Conservation (phyloP, 2,797 vertebrate genomes). For the Girardinus metallicus region DNA sequence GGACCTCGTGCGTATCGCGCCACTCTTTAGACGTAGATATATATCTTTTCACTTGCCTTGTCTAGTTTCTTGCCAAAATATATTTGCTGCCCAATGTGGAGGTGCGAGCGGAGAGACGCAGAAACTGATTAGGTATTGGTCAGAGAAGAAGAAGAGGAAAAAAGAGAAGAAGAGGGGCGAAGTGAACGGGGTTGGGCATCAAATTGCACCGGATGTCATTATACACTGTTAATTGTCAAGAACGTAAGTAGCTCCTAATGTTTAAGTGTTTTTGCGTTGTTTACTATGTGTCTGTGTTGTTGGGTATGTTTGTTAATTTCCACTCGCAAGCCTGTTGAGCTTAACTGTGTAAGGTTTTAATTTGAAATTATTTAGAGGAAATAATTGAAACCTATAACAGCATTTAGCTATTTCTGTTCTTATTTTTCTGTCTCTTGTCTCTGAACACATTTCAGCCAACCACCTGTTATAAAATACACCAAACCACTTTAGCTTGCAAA, state of each 20-base stretch:
- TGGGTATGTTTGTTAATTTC: background rate
- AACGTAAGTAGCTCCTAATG: conserved; percentile 65
- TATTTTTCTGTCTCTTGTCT: background rate
- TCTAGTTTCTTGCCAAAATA: conserved; percentile 68
- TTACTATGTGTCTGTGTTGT: background rate
- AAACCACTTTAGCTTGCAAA: no score
- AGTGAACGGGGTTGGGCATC: conserved; percentile 58
- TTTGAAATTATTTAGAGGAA: background rate
- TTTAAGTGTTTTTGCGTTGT: no score
- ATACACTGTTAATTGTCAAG: conserved; percentile 69
- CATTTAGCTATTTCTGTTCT: background rate
- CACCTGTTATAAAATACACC: conserved; percentile 49
- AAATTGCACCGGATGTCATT: conserved; percentile 80
- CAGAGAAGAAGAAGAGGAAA: conserved; percentile 5
- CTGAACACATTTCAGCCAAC: conserved; percentile 1
- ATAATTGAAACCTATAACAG: conserved; percentile 23
- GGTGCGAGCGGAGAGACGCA: conserved; percentile 33
- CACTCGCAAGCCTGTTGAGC: background rate
- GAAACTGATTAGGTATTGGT: conserved; percentile 32
- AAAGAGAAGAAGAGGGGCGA: conserved; percentile 7
- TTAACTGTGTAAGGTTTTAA: background rate
- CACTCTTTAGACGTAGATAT: conserved; percentile 49
- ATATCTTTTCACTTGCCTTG: conserved; percentile 64
- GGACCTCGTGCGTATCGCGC: conserved; percentile 64
- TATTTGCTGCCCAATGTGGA: conserved; percentile 62